Conservation (phyloP, 2,888 invertebrate genomes). For the Calameuta idolon region DNA sequence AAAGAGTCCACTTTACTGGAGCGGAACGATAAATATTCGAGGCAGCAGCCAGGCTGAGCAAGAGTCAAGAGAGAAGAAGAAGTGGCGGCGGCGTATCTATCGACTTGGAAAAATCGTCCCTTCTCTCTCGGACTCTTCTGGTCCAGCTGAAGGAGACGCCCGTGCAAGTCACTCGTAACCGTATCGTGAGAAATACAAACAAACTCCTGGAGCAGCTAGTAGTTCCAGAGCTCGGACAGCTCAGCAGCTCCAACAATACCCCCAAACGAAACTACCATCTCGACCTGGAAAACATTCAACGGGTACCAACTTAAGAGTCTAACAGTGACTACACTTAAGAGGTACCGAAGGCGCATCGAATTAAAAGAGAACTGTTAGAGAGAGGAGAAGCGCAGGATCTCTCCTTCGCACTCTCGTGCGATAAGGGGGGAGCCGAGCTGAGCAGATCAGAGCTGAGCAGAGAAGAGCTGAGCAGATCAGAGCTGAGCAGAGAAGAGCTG, state of each 20-base stretch:
- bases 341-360: not conserved
- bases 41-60: not conserved
- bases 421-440: slow-evolving; percentile 16
- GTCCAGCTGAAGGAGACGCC: slow-evolving; percentile 18
- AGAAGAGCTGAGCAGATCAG: not conserved
- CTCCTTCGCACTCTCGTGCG: not conserved
- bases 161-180: slow-evolving; percentile 63
- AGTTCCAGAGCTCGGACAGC: not conserved
- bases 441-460: not conserved
- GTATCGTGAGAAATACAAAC: slow-evolving; percentile 65
- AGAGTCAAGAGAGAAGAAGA: not conserved
- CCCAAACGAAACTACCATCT: not conserved
- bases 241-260: not conserved
- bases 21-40: slow-evolving; percentile 5
- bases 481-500: not conserved
- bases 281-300: not conserved
- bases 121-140: not conserved
- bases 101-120: not conserved
- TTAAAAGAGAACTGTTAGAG: not conserved
- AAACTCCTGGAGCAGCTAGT: slow-evolving; percentile 27
- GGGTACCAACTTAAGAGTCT: not conserved
- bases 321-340: not conserved
- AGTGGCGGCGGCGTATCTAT: not conserved
- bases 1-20: slow-evolving; percentile 8
- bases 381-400: not conserved